phyloP scores from a whole-genome alignment of 2,888 invertebrate genomes.

The Baronia brevicornis region DNA sequence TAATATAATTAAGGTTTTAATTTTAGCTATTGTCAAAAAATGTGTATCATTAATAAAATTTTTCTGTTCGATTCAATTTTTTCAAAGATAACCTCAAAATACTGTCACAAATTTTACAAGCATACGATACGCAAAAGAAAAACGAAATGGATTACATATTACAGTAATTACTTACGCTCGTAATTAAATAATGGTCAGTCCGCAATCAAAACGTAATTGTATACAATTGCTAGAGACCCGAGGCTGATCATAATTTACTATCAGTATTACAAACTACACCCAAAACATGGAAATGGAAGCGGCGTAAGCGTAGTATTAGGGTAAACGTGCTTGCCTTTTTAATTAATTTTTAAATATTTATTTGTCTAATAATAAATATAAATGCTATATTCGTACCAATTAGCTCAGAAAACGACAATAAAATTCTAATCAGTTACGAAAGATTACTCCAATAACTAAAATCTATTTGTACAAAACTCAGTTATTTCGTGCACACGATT shows the following conservation, averaged over 20 bases:
- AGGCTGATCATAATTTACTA: conserved; percentile 46
- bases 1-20: no score
- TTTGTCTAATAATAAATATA: conserved; percentile 9
- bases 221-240: conserved; percentile 42
- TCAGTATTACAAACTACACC: conserved; percentile 33
- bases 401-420: conserved; percentile 1
- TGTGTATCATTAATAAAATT: no score
- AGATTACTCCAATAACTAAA: no score
- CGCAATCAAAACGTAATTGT: conserved; percentile 56
- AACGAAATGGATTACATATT: neutral
- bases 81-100: no score
- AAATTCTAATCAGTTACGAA: conserved; percentile 7
- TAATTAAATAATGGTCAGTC: conserved; percentile 53
- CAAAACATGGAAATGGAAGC: conserved; percentile 28
- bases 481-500: no score
- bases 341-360: conserved; percentile 15
- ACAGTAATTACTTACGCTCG: conserved; percentile 19
- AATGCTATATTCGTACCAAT: conserved; percentile 11
- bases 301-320: conserved; percentile 17
- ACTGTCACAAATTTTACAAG: conserved; percentile 23
- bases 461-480: no score
- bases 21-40: no score
- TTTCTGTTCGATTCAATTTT: no score
- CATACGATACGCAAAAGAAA: conserved; percentile 1
- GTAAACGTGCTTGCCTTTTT: conserved; percentile 14